Evolutionary conservation across 2,797 vertebrate species (phyloP), one percentile per base, ranked within the genome.

Genomic region (Artibeus lituratus): DNA sequence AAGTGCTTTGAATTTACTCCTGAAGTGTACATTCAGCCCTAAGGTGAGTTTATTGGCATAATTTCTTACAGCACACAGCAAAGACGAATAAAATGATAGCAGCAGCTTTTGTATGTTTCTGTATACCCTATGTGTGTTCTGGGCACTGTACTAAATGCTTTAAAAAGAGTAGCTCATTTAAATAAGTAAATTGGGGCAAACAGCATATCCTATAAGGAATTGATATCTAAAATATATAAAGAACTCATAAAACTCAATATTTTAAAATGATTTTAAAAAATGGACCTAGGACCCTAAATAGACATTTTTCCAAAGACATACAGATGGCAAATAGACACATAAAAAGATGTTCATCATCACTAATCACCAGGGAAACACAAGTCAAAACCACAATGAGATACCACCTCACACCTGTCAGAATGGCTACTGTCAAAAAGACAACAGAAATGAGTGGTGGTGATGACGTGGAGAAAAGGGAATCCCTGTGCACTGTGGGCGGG

Each of bases 1-100:
- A 94, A 96, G 59, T 67, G 24, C 65, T 94, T 90, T 94, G 35
- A 92, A 81, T 92, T 94, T 39, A 84, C 37, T 83, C 70, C 69
- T 94, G 49, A 93, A 95, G 82, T 65, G 62, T 93, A n/a, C 95
- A 69, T 83, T 96, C 70, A 87, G 44, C 73, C 8, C 15, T 88
- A 42, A 70, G 77, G 9, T 92, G 74, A 80, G 3, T 92, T 93
- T 89, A 84, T 87, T 94, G 35, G n/a, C 35, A 80, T 94, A 59
- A 72, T 94, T 85, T 94, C 55, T 83, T 85, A 82, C 8, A 78
- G 39, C 32, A 78, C 16, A 59, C 32, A 92, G 72, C 44, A 86
- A 88, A 96, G 70, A 76, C 29, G 74, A 86, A 93, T 57, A 53
- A 91, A 90, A 91, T 73, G 91, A 84, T 44, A 47, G 7, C 53